These are phyloP conservation scores for Choloepus didactylus DNA, from an alignment of 2,797 vertebrate genomes.

Conservation along the genomic window DNA sequence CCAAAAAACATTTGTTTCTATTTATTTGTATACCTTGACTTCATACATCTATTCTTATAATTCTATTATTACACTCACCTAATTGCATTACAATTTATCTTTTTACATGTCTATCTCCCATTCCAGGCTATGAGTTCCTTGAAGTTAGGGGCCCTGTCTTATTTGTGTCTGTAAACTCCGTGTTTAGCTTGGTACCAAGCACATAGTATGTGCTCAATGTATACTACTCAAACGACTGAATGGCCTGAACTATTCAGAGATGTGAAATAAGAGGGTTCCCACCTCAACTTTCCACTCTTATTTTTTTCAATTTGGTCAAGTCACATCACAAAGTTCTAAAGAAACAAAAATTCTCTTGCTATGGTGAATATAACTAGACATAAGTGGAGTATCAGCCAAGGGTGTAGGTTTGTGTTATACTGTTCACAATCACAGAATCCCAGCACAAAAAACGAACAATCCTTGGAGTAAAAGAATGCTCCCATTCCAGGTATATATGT, in stretches of 20 bases:
- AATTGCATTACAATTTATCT: neutral
- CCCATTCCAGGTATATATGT: neutral
- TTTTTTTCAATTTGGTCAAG: neutral
- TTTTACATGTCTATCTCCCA: neutral
- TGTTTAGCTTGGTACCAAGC: neutral
- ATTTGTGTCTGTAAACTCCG: neutral
- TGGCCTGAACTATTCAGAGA: neutral
- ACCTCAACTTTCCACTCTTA: neutral
- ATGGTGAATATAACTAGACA: neutral
- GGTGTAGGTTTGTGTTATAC: neutral
- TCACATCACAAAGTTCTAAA: neutral
- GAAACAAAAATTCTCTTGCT: neutral
- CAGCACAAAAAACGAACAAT: neutral
- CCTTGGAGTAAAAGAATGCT: neutral
- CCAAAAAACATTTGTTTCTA: neutral
- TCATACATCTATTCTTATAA: neutral
- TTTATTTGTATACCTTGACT: neutral
- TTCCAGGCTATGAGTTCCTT: neutral
- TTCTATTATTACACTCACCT: neutral
- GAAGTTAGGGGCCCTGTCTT: neutral
- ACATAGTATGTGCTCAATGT: neutral
- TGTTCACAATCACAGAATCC: conserved; percentile 18
- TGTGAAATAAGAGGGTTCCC: neutral
- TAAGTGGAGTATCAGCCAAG: neutral
- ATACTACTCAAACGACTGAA: neutral